These are phyloP conservation scores for Mimas tiliae DNA, from an alignment of 2,888 invertebrate species.

Conservation along the genomic window DNA sequence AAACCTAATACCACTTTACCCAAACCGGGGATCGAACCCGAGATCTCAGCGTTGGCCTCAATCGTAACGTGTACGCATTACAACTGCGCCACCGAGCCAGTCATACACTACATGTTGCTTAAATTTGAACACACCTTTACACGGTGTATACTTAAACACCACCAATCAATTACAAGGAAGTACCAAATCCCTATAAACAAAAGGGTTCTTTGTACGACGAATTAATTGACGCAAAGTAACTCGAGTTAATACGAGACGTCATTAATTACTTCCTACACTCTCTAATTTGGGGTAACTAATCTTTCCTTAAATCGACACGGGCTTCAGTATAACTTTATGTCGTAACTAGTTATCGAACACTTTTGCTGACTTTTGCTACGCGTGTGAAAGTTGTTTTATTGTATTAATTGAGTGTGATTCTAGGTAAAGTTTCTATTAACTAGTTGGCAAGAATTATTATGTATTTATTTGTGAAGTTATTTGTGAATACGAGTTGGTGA, in stretches of 20 bases:
- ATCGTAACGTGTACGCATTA: too few species aligned
- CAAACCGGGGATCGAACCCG: too few species aligned
- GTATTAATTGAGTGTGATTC: not conserved
- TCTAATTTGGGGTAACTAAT: constrained; percentile 18
- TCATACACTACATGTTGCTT: too few species aligned
- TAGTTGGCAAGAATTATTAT: not conserved
- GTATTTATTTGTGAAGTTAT: not conserved
- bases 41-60: too few species aligned
- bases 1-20: too few species aligned
- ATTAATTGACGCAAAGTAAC: constrained; percentile 24
- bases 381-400: constrained; percentile 16
- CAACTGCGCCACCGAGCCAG: too few species aligned
- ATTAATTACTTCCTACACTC: constrained; percentile 25
- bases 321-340: constrained; percentile 26
- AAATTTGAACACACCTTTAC: too few species aligned
- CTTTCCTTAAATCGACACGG: constrained; percentile 12
- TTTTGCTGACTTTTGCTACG: constrained; percentile 19
- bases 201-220: not conserved
- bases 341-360: constrained; percentile 29
- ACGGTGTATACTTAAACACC: too few species aligned
- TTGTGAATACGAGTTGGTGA: not conserved
- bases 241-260: constrained; percentile 23
- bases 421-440: not conserved
- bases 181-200: not conserved
- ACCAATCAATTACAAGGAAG: too few species aligned